Evolutionary conservation across 2,113 vertebrate species (phyloP).

Genomic region (Brachypteracias leptosomus): DNA sequence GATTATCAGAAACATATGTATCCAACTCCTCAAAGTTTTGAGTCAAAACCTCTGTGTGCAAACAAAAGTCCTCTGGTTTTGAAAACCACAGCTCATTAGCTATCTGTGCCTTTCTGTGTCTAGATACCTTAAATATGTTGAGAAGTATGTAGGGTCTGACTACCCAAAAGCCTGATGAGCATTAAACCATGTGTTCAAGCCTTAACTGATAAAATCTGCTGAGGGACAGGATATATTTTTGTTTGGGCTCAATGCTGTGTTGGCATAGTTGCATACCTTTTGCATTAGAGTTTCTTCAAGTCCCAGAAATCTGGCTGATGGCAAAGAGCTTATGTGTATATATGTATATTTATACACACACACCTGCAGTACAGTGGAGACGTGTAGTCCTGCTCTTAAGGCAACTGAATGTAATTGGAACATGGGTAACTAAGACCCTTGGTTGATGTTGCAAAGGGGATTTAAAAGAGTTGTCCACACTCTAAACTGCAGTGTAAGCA

Average conservation of each 20-base stretch:
- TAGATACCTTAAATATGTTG: not conserved
- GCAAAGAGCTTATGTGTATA: not conserved
- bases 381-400: not conserved
- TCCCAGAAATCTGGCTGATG: not conserved
- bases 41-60: not conserved
- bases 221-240: not conserved
- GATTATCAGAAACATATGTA: not conserved
- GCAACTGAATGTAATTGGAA: not conserved
- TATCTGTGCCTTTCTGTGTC: not conserved
- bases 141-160: not conserved
- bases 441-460: not conserved
- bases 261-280: not conserved
- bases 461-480: not conserved
- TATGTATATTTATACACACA: not conserved
- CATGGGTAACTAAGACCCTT: not conserved
- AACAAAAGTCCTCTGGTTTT: not conserved
- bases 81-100: not conserved
- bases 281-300: not conserved
- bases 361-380: not conserved
- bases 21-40: not conserved
- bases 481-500: not conserved
- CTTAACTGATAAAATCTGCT: not conserved
- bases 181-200: not conserved
- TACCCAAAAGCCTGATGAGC: not conserved
- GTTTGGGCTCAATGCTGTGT: not conserved